Evolutionary conservation across 1,140 invertebrate genomes (phyloP).

Genomic region (Drosophila murphyi): DNA sequence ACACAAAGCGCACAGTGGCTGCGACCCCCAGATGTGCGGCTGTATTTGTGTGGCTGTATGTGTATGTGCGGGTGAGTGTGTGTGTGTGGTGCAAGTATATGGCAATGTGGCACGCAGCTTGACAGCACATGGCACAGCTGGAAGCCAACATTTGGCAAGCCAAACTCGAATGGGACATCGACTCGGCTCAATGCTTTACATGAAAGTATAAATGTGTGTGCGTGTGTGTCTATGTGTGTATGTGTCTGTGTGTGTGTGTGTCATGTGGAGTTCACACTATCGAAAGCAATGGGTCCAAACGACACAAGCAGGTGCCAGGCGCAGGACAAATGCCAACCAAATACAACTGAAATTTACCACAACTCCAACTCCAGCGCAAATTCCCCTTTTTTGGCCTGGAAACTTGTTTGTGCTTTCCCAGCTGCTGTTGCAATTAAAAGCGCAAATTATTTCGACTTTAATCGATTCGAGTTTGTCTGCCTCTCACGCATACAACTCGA

Average conservation of each 20-base stretch:
- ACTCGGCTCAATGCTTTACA: slow-evolving; percentile 2
- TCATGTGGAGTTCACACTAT: slow-evolving; percentile 32
- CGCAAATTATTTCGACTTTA: slow-evolving; percentile 68
- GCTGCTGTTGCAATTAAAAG: slow-evolving; percentile 68
- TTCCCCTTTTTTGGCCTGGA: slow-evolving; percentile 7
- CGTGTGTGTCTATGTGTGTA: background rate
- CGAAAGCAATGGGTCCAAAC: slow-evolving; percentile 17
- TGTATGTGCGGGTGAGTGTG: background rate
- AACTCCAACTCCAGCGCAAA: background rate
- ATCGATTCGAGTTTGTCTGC: slow-evolving; percentile 59
- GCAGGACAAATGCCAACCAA: slow-evolving; percentile 8
- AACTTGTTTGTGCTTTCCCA: slow-evolving; percentile 27
- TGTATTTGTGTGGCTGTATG: slow-evolving; percentile 12
- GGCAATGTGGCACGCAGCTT: slow-evolving; percentile 57
- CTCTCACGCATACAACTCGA: slow-evolving; percentile 45
- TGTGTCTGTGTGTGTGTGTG: slow-evolving; percentile 10
- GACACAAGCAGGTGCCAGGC: slow-evolving; percentile 33
- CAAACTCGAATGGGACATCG: slow-evolving; percentile 18
- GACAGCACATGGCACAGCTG: slow-evolving; percentile 48
- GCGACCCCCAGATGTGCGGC: background rate
- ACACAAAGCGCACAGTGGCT: slow-evolving; percentile 12
- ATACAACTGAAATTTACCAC: background rate
- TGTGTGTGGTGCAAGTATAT: slow-evolving; percentile 25
- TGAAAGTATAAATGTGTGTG: background rate
- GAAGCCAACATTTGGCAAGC: slow-evolving; percentile 23